Conservation (phyloP, 2,888 invertebrate species). For the Drepana falcataria region DNA sequence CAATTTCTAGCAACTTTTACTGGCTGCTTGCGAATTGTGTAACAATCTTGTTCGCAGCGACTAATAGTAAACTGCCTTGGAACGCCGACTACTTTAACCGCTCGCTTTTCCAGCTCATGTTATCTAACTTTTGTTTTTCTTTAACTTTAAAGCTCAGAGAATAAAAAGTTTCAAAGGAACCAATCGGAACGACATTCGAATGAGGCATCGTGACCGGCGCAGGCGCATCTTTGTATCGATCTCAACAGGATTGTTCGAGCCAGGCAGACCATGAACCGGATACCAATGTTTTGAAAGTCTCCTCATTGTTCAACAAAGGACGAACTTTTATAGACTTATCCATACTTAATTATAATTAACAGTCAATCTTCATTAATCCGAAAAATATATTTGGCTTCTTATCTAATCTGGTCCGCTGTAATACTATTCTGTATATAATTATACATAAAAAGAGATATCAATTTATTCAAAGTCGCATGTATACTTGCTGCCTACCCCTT, state of each 20-base stretch:
- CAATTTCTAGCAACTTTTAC: slow-evolving; percentile 65
- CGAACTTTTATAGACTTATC: slow-evolving; percentile 6
- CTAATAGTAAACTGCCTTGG: slow-evolving; percentile 69
- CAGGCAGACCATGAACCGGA: slow-evolving; percentile 37
- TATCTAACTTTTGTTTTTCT: slow-evolving; percentile 53
- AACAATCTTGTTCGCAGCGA: slow-evolving; percentile 56
- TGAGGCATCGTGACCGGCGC: slow-evolving; percentile 23
- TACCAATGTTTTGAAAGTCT: slow-evolving; percentile 27
- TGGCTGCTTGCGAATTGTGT: slow-evolving; percentile 59
- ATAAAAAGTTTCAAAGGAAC: slow-evolving; percentile 30
- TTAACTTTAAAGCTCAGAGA: slow-evolving; percentile 28
- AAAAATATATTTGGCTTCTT: too few relatives aligned
- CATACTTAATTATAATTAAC: not conserved
- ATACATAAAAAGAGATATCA: too few relatives aligned
- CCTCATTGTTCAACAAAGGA: slow-evolving; percentile 24
- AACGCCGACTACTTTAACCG: slow-evolving; percentile 58
- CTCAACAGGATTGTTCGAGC: slow-evolving; percentile 31
- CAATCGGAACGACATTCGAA: slow-evolving; percentile 40
- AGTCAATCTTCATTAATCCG: not conserved
- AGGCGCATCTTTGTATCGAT: slow-evolving; percentile 29
- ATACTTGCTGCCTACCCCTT: too few relatives aligned
- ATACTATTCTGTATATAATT: too few relatives aligned
- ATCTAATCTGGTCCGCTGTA: too few relatives aligned
- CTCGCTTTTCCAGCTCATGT: slow-evolving; percentile 57
- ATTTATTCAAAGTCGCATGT: too few relatives aligned